Evolutionary conservation across 2,797 vertebrate genomes (phyloP).

Genomic region (Gila robusta): DNA sequence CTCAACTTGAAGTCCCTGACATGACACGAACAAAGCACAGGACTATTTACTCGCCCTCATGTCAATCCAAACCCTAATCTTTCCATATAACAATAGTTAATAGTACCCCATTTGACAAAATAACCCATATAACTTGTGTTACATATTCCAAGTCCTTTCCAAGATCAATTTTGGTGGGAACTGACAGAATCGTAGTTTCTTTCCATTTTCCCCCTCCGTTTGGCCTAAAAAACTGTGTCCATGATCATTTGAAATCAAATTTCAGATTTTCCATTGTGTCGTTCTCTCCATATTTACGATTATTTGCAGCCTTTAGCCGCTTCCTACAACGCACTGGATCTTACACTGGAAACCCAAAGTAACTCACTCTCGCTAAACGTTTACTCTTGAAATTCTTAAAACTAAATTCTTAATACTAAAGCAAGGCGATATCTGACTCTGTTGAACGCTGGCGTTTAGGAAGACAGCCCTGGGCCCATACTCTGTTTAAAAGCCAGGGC

Average conservation of each 20-base stretch:
- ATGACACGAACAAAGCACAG: not conserved
- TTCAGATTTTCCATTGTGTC: not conserved
- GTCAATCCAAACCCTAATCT: not conserved
- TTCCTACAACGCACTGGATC: not conserved
- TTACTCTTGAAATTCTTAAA: not conserved
- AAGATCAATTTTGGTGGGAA: not conserved
- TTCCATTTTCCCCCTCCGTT: not conserved
- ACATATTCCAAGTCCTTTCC: not conserved
- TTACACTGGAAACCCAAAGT: not conserved
- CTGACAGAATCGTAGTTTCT: not conserved
- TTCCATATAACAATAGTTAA: not conserved
- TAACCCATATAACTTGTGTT: not conserved
- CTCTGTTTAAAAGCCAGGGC: too few relatives aligned
- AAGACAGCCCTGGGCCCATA: too few relatives aligned
- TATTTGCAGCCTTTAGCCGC: not conserved
- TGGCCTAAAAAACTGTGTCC: not conserved
- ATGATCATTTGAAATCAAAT: not conserved
- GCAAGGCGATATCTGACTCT: not conserved
- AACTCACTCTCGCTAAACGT: not conserved
- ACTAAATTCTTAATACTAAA: too few relatives aligned
- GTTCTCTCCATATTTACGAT: not conserved
- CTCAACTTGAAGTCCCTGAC: not conserved
- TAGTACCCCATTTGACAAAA: not conserved
- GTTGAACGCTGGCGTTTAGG: too few relatives aligned
- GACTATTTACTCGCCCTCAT: not conserved